Conservation (phyloP, 2,113 vertebrate genomes). For the Montifringilla adamsi region DNA sequence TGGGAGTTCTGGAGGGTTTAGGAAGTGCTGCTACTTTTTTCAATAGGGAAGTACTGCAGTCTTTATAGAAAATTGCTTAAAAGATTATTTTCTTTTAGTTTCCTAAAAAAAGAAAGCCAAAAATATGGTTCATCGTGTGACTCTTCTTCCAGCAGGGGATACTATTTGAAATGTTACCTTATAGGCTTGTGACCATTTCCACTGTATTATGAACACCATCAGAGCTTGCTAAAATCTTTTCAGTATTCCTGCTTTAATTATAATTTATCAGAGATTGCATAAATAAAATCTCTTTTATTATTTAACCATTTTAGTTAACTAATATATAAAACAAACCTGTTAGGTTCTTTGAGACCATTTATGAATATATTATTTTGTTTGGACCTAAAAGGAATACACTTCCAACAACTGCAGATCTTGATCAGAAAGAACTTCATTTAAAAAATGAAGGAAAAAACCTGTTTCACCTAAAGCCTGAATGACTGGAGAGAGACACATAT, state of each 20-base stretch:
- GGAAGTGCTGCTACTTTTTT: not conserved
- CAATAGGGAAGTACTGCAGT: not conserved
- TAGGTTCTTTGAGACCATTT: not conserved
- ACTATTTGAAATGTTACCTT: not conserved
- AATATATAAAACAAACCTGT: not conserved
- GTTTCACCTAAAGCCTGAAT: not conserved
- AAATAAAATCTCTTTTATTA: not conserved
- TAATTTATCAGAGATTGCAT: not conserved
- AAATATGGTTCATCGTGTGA: fast-evolving
- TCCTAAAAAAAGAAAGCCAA: not conserved
- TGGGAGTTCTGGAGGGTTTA: not conserved
- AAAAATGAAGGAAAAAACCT: not conserved
- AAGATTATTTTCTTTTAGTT: not conserved
- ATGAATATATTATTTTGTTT: not conserved
- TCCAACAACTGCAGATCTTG: not conserved
- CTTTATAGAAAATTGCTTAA: not conserved
- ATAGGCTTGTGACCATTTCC: not conserved
- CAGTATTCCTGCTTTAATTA: not conserved
- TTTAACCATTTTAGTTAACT: not conserved
- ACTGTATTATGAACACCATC: not conserved
- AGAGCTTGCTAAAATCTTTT: not conserved
- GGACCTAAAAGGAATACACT: not conserved
- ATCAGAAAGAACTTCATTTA: not conserved
- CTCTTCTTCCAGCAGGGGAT: not conserved
- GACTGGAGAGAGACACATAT: not conserved